phyloP scores from a whole-genome alignment of 2,797 vertebrate species.

The Esox masquinongy region DNA sequence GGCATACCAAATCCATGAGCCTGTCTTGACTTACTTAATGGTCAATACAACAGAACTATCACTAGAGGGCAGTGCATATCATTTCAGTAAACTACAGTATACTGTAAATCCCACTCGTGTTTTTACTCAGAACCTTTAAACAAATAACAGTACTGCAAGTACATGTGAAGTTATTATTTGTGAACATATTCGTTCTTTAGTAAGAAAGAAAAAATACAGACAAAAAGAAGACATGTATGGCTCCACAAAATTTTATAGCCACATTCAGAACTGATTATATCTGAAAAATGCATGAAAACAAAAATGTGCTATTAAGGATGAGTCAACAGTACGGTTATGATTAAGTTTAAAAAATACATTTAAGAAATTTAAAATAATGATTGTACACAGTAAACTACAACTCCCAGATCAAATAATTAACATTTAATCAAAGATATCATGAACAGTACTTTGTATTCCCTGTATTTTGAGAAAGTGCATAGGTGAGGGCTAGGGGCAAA shows the following conservation, averaged over 20 bases:
- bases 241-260: no score
- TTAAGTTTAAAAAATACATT: not conserved
- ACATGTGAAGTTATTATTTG: not conserved
- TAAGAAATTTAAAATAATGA: not conserved
- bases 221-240: not conserved
- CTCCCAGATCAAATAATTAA: slow-evolving; percentile 19
- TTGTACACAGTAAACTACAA: no score
- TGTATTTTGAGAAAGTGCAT: slow-evolving; percentile 64
- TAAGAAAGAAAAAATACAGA: not conserved
- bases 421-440: slow-evolving; percentile 53
- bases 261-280: no score
- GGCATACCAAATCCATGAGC: not conserved
- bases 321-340: no score
- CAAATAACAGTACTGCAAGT: not conserved
- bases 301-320: no score
- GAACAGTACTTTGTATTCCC: slow-evolving; percentile 48
- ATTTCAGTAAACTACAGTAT: slow-evolving; percentile 11
- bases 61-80: slow-evolving; percentile 70
- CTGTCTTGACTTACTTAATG: not conserved
- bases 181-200: not conserved
- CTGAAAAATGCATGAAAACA: no score
- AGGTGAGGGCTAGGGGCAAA: slow-evolving; percentile 89
- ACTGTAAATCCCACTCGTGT: not conserved
- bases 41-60: slow-evolving; percentile 52
- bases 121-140: not conserved